Conservation (phyloP, 2,113 vertebrate genomes). For the Antennarius striatus region DNA sequence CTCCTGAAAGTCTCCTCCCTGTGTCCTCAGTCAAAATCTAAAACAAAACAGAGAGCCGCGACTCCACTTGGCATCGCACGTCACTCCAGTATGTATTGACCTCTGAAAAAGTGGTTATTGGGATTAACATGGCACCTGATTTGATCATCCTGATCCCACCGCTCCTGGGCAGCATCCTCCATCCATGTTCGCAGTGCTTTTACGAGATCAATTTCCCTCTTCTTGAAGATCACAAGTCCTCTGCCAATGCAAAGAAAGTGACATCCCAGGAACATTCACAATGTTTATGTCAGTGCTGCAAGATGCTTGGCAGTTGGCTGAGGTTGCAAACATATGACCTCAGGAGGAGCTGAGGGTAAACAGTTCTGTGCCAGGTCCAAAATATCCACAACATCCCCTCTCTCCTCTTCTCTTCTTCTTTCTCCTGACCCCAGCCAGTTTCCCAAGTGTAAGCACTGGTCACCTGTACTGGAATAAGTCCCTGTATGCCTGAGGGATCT, state of each 20-base stretch:
- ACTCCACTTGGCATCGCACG: conserved; percentile 12
- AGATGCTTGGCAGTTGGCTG: conserved; percentile 49
- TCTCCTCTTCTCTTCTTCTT: conserved; percentile 3
- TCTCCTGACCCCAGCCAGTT: conserved; percentile 13
- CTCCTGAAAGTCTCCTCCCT: conserved; percentile 30
- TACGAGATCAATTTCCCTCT: conserved; percentile 36
- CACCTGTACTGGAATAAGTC: conserved; percentile 96
- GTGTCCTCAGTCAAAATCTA: background rate
- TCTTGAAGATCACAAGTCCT: conserved; percentile 51
- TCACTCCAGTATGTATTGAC: conserved; percentile 24
- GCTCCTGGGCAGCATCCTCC: conserved; percentile 37
- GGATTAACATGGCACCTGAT: conserved; percentile 43
- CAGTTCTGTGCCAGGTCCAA: conserved; percentile 49
- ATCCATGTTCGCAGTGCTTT: conserved; percentile 51
- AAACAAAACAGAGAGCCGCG: conserved; percentile 1
- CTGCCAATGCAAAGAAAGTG: conserved; percentile 50
- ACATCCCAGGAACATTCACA: conserved; percentile 66
- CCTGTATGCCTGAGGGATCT: conserved; percentile 91
- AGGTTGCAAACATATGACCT: conserved; percentile 66
- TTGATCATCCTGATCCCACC: conserved; percentile 17
- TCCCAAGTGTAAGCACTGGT: conserved; percentile 65
- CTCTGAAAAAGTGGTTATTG: conserved; percentile 14
- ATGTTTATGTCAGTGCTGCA: conserved; percentile 72
- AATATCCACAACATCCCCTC: conserved; percentile 33
- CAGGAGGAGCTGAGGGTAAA: conserved; percentile 48